Base-by-base conservation (phyloP, 2,888 invertebrate species). In the Epiperipatus broadwayi region DNA sequence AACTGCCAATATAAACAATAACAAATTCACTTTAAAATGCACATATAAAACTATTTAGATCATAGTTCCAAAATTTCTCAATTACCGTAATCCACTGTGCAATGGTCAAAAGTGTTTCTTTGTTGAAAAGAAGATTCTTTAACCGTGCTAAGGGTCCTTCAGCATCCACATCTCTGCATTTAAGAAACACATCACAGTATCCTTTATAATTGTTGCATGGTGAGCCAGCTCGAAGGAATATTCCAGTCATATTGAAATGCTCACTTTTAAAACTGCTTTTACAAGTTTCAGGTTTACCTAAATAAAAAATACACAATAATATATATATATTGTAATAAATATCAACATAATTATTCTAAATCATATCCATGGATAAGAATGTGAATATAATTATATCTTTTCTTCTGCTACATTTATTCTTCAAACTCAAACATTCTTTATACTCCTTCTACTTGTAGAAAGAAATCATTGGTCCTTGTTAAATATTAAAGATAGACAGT, bases 161-260 rank as follows among this genome's bases (percentile, higher is more conserved):
- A 0, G 95, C 93, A 64, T 99, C 95, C 16, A 99, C 93, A 1
- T 87, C 85, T 47, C 97, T 76, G 59, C 97, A 97, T 61, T 91
- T 93, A 38, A 87, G 74, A 67, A 99, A 97, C 46, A 97, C 95
- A 67, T 99, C 97, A 66, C 97, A 97, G 64, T 97, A 99, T 37
- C 97, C 95, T 73, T 80, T 63, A 5, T 55, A 97, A 63, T 97
- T 91, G 62, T 97, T 91, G 61, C 97, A 97, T 0, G 97, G 95
- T 35, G 93, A 87, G 16, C 97, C 93, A 4, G 91, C 91, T 36
- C 87, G 67, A 45, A 93, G 47, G 33, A 57, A 51, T 12, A 63
- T 53, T 12, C 61, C 61, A 18, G 49, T 49, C n/a, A 49, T 47
- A 35, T 48, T 48, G 20, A 53, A 47, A n/a, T 43, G 32, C 7